Conservation (phyloP, 1,140 invertebrate genomes). For the Scaptomyza hsui region DNA sequence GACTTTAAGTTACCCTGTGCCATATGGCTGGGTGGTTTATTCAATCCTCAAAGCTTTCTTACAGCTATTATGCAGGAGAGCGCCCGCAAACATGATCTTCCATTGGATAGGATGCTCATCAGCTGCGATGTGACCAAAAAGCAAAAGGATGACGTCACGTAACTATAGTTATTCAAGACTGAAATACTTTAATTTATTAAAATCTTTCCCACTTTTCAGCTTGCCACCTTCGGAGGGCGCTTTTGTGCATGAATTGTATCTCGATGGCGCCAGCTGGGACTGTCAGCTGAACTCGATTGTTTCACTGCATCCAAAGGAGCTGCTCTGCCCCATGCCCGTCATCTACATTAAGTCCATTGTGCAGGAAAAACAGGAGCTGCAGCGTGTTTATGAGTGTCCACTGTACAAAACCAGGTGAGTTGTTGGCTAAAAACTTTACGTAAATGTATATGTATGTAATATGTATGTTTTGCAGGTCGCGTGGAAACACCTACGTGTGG, state of each 20-base stretch:
- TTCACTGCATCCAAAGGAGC: constrained; percentile 94
- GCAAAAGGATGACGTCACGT: constrained; percentile 92
- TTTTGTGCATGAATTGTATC: constrained; percentile 94
- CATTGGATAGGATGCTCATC: constrained; percentile 97
- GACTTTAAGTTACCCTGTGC: constrained; percentile 93
- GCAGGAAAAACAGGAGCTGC: constrained; percentile 95
- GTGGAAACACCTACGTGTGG: constrained; percentile 97
- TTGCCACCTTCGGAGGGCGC: constrained; percentile 95
- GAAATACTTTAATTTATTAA: neutral
- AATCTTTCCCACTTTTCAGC: constrained; percentile 80
- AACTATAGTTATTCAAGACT: constrained; percentile 34
- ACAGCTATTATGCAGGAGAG: constrained; percentile 99
- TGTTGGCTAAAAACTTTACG: neutral
- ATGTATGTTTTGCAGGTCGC: constrained; percentile 83
- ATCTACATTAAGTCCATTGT: constrained; percentile 94
- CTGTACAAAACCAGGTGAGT: constrained; percentile 94
- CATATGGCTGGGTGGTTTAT: constrained; percentile 97
- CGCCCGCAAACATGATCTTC: constrained; percentile 97
- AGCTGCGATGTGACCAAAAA: constrained; percentile 98
- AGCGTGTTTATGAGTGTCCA: constrained; percentile 95
- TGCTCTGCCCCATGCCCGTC: constrained; percentile 95
- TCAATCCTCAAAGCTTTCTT: constrained; percentile 98
- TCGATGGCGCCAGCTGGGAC: constrained; percentile 99
- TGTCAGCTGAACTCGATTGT: constrained; percentile 90
- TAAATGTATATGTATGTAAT: too few relatives aligned